Base-by-base conservation (phyloP, 92 coral and sea anemone species). In the Blastomussa wellsi region DNA sequence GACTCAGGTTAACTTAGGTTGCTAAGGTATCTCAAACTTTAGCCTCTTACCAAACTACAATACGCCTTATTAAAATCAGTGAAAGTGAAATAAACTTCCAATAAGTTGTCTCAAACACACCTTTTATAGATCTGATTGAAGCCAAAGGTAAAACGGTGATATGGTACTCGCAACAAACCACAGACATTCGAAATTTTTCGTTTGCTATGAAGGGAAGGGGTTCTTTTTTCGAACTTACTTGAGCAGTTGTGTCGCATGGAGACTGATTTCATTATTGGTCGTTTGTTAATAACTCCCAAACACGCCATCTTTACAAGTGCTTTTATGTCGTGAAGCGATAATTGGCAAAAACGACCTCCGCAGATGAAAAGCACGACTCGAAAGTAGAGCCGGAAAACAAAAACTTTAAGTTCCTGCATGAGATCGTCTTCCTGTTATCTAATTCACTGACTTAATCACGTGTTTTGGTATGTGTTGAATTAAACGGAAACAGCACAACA, bases 361-460 rank as follows among this genome's bases (percentile, higher is more conserved):
- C 86, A 72, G 70, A 72, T 82, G 86, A 28, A 51, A 11, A 37
- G 15, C 78, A 82, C 86, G 86, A 82, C 57, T 82, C 86, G 78
- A 82, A 82, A 82, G 55, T 26, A 29, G 1, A 36, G 35, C 78
- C 74, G 85, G 85, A 81, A 81, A 64, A 28, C 44, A 44, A 11
- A 9, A 70, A 70, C 26, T 49, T 33, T 35, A 5, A 47, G 20
- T 44, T 62, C 52, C 60, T 65, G 35, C 62, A 36, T 48, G 75
- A 42, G 60, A 42, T 64, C 12, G 41, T 39, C 28, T 79, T 79
- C 83, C 74, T 79, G 83, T 79, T 48, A 44, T 81, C 72, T 9
- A 39, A 44, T 42, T 29, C 84, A 22, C 62, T 41, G 42, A 17
- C 1, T 19, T 13, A 47, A 32, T 44, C 84, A 81, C 77, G 84